Base-by-base conservation (phyloP, 1,140 invertebrate genomes). In the Panulirus ornatus region DNA sequence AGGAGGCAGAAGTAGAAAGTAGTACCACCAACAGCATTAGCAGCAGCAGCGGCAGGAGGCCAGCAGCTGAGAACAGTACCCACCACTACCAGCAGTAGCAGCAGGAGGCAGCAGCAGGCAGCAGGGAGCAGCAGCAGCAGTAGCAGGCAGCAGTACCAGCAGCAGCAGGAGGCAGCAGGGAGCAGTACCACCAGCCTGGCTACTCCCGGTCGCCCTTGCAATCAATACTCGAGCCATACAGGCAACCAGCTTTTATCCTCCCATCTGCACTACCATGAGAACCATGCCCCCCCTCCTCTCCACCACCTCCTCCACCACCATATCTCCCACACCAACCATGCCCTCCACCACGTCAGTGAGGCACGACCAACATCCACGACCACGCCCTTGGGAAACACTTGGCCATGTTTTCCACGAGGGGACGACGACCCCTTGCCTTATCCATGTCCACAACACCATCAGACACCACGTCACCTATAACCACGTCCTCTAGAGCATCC, bases 241-340 rank as follows among this genome's bases (percentile, higher is more conserved):
- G 78, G 76, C 38, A 34, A 47, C 83, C 83, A 34, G 40, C 70
- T 84, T 63, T 44, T 51, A 84, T 36, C 83, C 83, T 8, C 83
- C 58, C 58, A 70, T 58, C 82, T 84, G 38, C 38, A 30, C 42
- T 44, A 14, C 42, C 63, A 42, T 66, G 58, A 30, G n/a, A 14
- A 58, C 5, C 11, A 22, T 58, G 27, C 27, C 58, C 54, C 30
- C 36, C 34, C 73, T 22, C 38, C 22, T 22, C 38, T 47, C 76
- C n/a, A 42, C 76, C 27, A 22, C 76, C 75, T 27, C 73, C 19
- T 78, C 75, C 75, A 78, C 78, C 30, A 42, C 42, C 78, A 73
- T 27, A 0, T 36, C 11, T 73, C n/a, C 71, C 71, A 73, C 34
- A 30, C n/a, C 71, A 1, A 36, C 5, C 71, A 36, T 30, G 34